These are phyloP conservation scores for Papilio aristodemus DNA, from an alignment of 1,140 invertebrate species.

Conservation along the genomic window DNA sequence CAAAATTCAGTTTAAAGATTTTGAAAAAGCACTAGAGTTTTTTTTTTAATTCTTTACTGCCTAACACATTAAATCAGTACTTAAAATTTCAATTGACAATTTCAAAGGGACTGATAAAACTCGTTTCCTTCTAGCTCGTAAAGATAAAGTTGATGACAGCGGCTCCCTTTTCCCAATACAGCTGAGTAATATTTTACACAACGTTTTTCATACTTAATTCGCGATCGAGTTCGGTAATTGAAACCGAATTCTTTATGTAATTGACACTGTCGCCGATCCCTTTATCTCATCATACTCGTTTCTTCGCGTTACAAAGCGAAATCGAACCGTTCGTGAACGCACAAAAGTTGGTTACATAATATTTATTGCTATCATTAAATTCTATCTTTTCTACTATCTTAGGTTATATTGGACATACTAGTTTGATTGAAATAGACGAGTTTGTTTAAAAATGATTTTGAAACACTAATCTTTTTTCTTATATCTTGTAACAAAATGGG, in stretches of 20 bases:
- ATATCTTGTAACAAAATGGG: too few relatives aligned
- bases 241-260: neutral
- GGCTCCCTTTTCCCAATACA: neutral
- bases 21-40: too few relatives aligned
- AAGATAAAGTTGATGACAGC: slow-evolving; percentile 17
- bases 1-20: slow-evolving; percentile 5
- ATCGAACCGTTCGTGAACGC: neutral
- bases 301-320: slow-evolving; percentile 3
- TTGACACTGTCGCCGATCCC: neutral
- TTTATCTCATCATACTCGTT: neutral
- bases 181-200: neutral
- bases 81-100: slow-evolving; percentile 13
- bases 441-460: too few relatives aligned
- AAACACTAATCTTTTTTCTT: too few relatives aligned
- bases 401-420: too few relatives aligned
- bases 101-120: slow-evolving; percentile 11
- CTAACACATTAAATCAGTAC: neutral
- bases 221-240: neutral
- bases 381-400: too few relatives aligned
- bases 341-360: neutral
- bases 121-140: slow-evolving; percentile 3
- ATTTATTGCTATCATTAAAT: too few relatives aligned
- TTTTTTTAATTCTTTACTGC: slow-evolving; percentile 1
- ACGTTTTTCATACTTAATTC: neutral
- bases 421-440: too few relatives aligned